Base-by-base conservation (phyloP, 2,888 invertebrate species). In the Ornithoptera priamus region DNA sequence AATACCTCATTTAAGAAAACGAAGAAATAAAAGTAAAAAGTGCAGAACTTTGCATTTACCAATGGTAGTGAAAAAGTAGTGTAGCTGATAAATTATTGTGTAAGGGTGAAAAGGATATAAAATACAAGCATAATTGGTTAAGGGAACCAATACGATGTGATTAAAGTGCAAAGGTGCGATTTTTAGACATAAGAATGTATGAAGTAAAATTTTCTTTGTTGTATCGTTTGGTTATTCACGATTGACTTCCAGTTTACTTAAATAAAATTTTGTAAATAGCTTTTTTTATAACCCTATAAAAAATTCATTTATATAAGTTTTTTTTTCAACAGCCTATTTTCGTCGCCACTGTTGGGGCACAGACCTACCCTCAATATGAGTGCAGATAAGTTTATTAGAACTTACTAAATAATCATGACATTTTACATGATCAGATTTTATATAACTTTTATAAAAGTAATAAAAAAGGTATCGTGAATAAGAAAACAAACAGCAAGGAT, bases 121-220 rank as follows among this genome's bases (percentile, higher is more conserved):
- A 56, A 46, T 57, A 70, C 62, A 70, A 70, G 70, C 67, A 36
- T 42, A 60, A 67, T 63, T 56, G 67, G 59, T 62, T 53, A 20
- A 20, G 22, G 20, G 10, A 22, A 63, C 67, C 70, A 67, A 64
- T 62, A 64, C 57, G 20, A 42, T 58, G 53, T 70, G 67, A 60
- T 30, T 59, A 50, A 67, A 57, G 67, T 70, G 70, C 66, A 8
- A 59, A 42, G 18, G 67, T 67, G 70, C 64, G 60, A 67, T 56
- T 46, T 24, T 58, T 15, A 42, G 10, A 57, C 58, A 57, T 30
- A 61, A 60, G 36, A 70, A 70, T 64, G 56, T 22, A 56, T 56
- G 57, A 61, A 56, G 30, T 30, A 60, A 24, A 56, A 20, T 59
- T 68, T 42, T 20, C 39, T 67, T n/a, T 61, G 20, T 46, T 46